Percentiles rank a stretch among this genome's conserved stretches.
Conservation (phyloP, 2,888 invertebrate genomes). For the Bibio marci region DNA sequence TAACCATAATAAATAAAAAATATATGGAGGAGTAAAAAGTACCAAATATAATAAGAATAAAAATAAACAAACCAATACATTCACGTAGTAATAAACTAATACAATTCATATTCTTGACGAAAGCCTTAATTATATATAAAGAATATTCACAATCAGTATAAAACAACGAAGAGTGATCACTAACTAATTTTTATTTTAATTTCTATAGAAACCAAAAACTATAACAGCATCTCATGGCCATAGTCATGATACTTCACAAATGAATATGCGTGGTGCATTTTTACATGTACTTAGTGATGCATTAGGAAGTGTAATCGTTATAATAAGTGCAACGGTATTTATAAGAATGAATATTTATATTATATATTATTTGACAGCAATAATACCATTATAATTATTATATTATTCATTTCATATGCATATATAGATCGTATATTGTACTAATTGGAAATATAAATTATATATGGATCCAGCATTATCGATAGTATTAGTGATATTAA, state of each 20-base stretch:
- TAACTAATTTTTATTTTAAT: slow-evolving; percentile 2
- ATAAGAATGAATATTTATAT: slow-evolving; percentile 33
- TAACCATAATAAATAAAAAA: no score
- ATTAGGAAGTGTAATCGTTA: slow-evolving; percentile 63
- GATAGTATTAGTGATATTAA: slow-evolving; percentile 71
- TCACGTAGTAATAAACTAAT: no score
- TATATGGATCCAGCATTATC: slow-evolving; percentile 94
- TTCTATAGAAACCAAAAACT: slow-evolving; percentile 15
- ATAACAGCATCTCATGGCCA: slow-evolving; percentile 31
- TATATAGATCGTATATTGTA: slow-evolving; percentile 49
- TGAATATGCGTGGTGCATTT: slow-evolving; percentile 99
- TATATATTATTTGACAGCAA: slow-evolving; percentile 69
- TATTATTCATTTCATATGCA: no score
- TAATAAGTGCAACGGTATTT: slow-evolving; percentile 46
- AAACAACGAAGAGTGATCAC: no score
- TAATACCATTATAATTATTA: slow-evolving; percentile 82
- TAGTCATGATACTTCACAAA: slow-evolving; percentile 53
- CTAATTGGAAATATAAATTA: slow-evolving; percentile 60
- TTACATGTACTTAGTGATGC: slow-evolving; percentile 95
- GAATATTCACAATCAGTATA: no score
- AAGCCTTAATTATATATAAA: no score
- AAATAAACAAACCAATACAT: no score
- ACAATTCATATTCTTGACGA: no score
- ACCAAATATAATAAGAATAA: no score
- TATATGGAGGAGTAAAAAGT: no score